Evolutionary conservation across 2,113 vertebrate genomes (phyloP), one percentile per base, ranked within the genome.

Genomic region (human): DNA sequence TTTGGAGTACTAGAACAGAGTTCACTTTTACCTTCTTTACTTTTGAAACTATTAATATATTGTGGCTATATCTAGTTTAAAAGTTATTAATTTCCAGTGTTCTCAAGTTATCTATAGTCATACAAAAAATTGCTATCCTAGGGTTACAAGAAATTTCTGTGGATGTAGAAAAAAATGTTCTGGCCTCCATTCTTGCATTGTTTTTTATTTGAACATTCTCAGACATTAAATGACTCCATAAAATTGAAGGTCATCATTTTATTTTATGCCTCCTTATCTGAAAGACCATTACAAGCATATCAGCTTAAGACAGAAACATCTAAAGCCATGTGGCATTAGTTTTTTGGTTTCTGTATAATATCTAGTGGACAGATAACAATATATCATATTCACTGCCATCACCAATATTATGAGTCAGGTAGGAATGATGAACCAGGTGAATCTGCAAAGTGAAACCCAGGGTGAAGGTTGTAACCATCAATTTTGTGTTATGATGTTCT

Each of bases 241-340:
- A 94, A 96, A 90, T n/a, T 16, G 38, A 79, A 96, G 14, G 9
- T 78, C 45, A 93, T 52, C 38, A 27, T 94, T 96, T 90, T 90
- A 35, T 93, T 97, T 90, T 86, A 85, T 92, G 82, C 76, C 40
- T 88, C 14, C 30, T 88, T 88, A 70, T 61, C 22, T 87, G 66
- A 92, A 89, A 92, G 32, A 48, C 25, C 17, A 82, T 82, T 95
- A 73, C 0, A 4, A 94, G 50, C 50, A 50, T 45, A 91, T 38
- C 66, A 89, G 40, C 17, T 86, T 78, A 64, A 94, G 38, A 79
- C 27, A 89, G 76, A 95, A 94, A 70, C 55, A 89, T 89, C 40
- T 81, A 75, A 80, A 89, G 30, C 52, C 73, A 92, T 2, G 6
- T 86, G 43, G 43, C 50, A n/a, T 89, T 70, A 72, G 8, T 64